Percentiles rank a stretch among this genome's conserved stretches.
phyloP scores from a whole-genome alignment of 2,888 invertebrate genomes.

The Erpobdella octoculata region DNA sequence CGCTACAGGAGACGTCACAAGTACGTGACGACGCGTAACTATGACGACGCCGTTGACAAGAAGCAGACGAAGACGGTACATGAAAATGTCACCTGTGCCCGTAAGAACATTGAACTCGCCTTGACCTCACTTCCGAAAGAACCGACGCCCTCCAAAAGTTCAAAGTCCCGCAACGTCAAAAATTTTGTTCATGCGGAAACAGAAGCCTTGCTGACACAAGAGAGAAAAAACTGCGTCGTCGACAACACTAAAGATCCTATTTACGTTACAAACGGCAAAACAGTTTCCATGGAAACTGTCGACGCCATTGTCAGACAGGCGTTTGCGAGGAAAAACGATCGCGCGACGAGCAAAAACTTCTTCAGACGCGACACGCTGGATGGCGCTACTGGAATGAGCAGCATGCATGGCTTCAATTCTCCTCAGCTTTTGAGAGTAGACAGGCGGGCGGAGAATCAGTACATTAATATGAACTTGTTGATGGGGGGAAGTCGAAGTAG shows the following conservation, averaged over 20 bases:
- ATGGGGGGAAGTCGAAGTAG: not conserved
- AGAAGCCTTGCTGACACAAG: not conserved
- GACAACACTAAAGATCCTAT: no score
- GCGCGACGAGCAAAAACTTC: no score
- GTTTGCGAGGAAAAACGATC: no score
- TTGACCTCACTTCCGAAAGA: not conserved
- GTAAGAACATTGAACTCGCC: not conserved
- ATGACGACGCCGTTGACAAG: conserved; percentile 3
- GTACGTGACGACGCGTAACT: not conserved
- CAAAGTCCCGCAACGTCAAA: not conserved
- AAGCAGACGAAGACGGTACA: not conserved
- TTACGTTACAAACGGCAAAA: no score
- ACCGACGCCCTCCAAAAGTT: not conserved
- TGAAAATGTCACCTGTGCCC: not conserved
- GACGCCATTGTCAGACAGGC: no score
- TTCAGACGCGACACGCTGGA: no score
- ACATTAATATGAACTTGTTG: not conserved
- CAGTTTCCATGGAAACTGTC: conserved; percentile 4
- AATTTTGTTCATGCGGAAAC: not conserved
- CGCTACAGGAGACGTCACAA: conserved; percentile 8
- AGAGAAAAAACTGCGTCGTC: no score
- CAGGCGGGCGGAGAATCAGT: not conserved
- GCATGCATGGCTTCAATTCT: not conserved
- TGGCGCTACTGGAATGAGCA: no score
- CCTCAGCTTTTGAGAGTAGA: not conserved